Evolutionary conservation across 2,888 invertebrate genomes (phyloP), one percentile per base, ranked within the genome.

Genomic region (Caenorhabditis wallacei): DNA sequence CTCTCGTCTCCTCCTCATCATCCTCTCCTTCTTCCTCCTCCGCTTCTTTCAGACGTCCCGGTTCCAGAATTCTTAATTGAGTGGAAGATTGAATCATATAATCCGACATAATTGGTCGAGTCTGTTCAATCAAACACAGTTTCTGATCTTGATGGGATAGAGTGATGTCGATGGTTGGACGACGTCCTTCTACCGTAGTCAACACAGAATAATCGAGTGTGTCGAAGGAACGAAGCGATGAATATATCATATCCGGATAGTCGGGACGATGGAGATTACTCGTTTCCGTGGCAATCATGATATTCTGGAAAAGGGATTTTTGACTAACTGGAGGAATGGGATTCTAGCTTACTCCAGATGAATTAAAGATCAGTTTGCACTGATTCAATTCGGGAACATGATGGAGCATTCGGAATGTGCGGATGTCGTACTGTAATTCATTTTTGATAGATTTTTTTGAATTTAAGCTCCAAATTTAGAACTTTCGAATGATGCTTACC

Each of bases 331-430:
- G n/a, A n/a, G n/a, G n/a, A n/a, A 82, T 51, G 57, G n/a, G 22
- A 30, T 63, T 2, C 35, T 69, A 37, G 40, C 51, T 88, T 93
- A 93, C 92, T 16, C 97, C 96, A 71, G 95, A 94, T 2, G 96
- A 95, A 78, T 96, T 97, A 93, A 99, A 99, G 80, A 95, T 94
- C 35, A 97, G 95, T 92, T 95, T 94, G 86, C 96, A 96, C 92
- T 97, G 96, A 92, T 98, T 97, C 84, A 99, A 93, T 0, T 95
- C 95, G 0, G 97, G 96, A 66, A 99, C 97, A 0, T 98, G 98
- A 92, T 97, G 95, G 43, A 99, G 93, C 53, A 99, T 93, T 92
- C 97, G 96, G 93, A 96, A 98, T 53, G 97, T 97, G 88, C 98
- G 94, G 30, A 98, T 93, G 92, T 99, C 99, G 98, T 98, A 99